Percentiles rank a stretch among this genome's conserved stretches.
These are phyloP conservation scores for Clavelina lepadiformis DNA, from an alignment of 23 tunicate species.

Conservation along the genomic window DNA sequence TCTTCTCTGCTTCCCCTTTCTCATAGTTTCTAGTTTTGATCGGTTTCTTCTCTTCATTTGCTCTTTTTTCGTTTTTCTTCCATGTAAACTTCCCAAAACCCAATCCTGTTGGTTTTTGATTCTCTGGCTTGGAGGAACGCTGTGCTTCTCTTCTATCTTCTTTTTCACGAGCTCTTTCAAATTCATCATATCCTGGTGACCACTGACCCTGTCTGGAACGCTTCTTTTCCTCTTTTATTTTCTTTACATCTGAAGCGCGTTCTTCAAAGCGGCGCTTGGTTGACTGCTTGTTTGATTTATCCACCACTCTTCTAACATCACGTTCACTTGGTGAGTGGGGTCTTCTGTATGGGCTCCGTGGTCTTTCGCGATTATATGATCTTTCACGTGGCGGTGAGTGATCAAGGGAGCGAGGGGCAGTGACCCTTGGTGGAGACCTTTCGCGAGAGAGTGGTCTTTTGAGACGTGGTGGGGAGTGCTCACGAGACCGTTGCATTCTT, in stretches of 20 bases:
- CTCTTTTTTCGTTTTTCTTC: slow-evolving; percentile 31
- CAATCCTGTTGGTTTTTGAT: slow-evolving; percentile 10
- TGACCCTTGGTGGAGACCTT: slow-evolving; percentile 1
- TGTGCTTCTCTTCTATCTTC: slow-evolving; percentile 1
- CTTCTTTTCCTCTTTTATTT: slow-evolving; percentile 6
- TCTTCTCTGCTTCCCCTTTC: background rate
- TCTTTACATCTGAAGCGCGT: background rate
- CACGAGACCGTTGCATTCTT: no score
- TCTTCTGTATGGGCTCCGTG: background rate
- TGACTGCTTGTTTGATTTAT: background rate
- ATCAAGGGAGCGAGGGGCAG: background rate
- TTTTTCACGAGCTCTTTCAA: slow-evolving; percentile 11
- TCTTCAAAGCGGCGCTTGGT: slow-evolving; percentile 21
- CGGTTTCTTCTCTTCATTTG: slow-evolving; percentile 1
- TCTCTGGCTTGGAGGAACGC: background rate
- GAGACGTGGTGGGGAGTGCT: no score
- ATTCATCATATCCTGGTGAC: slow-evolving; percentile 85
- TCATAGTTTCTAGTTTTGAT: background rate
- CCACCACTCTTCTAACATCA: slow-evolving; percentile 6
- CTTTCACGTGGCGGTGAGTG: background rate
- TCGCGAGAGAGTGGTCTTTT: no score
- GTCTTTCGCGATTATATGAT: background rate
- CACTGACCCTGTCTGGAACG: slow-evolving; percentile 11
- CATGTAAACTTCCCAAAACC: slow-evolving; percentile 70
- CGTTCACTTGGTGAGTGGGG: background rate